Base-by-base conservation (phyloP, 1,140 invertebrate genomes). In the Aethina tumida region DNA sequence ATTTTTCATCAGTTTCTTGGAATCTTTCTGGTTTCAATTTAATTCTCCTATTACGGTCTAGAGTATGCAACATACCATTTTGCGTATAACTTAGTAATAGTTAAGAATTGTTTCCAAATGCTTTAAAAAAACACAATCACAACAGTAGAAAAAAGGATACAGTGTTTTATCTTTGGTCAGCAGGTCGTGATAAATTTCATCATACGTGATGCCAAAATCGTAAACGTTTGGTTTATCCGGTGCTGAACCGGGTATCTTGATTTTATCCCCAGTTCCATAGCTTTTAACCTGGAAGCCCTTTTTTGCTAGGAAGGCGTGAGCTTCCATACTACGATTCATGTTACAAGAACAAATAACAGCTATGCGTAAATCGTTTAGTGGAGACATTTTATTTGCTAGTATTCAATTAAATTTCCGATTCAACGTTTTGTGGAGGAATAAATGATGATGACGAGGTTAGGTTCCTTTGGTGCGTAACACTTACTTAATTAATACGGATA, bases 281-380 rank as follows among this genome's bases (percentile, higher is more conserved):
- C 94, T 98, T 58, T 86, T 74, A 1, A 99, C 94, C 55, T 81
- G 81, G 55, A 94, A 99, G 2, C 95, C 95, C 60, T 96, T 96
- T 73, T 99, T 98, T 35, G 84, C 82, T 13, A 99, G 64, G 65
- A 95, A 94, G 35, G 86, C 86, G 73, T 99, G 96, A 8, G 95
- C 94, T 71, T 99, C 96, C 96, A 99, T 99, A 55, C 91, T 97
- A 41, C 96, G 72, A 60, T 99, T 99, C 88, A 98, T 97, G 64
- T 99, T 99, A 55, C 92, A 96, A 4, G 93, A 97, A 66, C 96
- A 99, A 45, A 96, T 88, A 28, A 99, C 91, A 7, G 95, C 95
- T 54, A 97, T 76, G 58, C 74, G 81, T 49, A 94, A 69, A 53
- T 80, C 72, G 41, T 51, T 57, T 18, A 57, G 37, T 12, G 41